Base-by-base conservation (phyloP, 2,113 vertebrate genomes). In the Siniperca knerii region DNA sequence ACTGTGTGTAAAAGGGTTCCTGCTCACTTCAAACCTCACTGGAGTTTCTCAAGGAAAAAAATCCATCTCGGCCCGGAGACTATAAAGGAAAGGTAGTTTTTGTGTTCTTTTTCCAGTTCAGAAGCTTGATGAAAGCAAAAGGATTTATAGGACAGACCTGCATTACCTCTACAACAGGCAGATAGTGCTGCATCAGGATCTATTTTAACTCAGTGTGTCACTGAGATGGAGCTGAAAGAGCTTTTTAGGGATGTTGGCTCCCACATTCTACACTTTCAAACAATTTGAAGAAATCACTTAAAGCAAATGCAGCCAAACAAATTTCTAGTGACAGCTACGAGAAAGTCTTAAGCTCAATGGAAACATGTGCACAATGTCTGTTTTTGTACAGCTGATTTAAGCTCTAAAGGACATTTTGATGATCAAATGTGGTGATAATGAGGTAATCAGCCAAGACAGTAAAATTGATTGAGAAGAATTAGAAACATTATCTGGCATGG, bases 181-280 rank as follows among this genome's bases (percentile, higher is more conserved):
- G 62, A 77, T 57, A 81, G 60, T 61, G 62, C 81, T 86, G 83
- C 80, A 72, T 69, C 57, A 70, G 50, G 50, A 79, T 75, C 68
- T 61, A 44, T 77, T 77, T 64, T 62, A 48, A 3, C 55, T 65
- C 67, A n/a, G 50, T 40, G 20, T 13, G 70, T 8, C 25, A 72
- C 52, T 48, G 75, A 48, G 52, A 37, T 44, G 37, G 55, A 62
- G 69, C 66, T 23, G 72, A 78, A 68, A 66, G 16, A 85, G 42
- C 74, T 76, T 71, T 48, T 81, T 29, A 50, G 13, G 71, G n/a
- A 44, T 50, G 58, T 4, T 20, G 6, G 21, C 65, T 33, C 42
- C 65, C 15, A 3, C 46, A 48, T 50, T 48, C 37, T 65, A 23
- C 0, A 12, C 62, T 69, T 76, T 76, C 8, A 84, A 79, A 79